Evolutionary conservation across 2,888 invertebrate species (phyloP).

Genomic region (Leptothorax acervorum): DNA sequence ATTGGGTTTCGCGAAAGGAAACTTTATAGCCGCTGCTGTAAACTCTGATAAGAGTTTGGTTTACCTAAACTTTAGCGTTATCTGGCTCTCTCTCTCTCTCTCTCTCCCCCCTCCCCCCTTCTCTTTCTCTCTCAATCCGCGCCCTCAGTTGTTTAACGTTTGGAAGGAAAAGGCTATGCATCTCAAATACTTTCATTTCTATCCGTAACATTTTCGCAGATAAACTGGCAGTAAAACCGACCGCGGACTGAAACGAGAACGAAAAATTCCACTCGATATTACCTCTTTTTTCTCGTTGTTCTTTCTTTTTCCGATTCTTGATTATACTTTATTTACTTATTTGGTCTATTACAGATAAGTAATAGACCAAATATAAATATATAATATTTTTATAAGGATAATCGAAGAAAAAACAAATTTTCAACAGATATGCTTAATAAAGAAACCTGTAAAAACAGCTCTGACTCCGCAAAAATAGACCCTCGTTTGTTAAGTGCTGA

Average conservation of each 20-base stretch:
- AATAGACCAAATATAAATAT: no score
- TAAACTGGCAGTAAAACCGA: slow-evolving; percentile 27
- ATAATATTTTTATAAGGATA: neutral
- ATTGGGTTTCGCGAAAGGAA: slow-evolving; percentile 18
- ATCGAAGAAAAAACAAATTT: neutral
- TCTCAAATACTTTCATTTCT: slow-evolving; percentile 19
- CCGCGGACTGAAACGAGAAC: neutral
- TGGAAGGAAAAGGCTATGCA: slow-evolving; percentile 18
- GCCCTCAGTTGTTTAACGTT: slow-evolving; percentile 27
- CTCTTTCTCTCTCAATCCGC: neutral
- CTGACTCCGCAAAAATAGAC: neutral
- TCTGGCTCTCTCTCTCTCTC: slow-evolving; percentile 9
- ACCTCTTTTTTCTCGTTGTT: neutral
- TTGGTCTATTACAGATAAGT: neutral
- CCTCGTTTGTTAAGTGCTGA: no score
- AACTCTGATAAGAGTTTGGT: slow-evolving; percentile 13
- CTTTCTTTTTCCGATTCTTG: neutral
- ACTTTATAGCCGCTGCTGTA: neutral
- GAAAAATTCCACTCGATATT: slow-evolving; percentile 6
- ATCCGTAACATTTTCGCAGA: slow-evolving; percentile 32
- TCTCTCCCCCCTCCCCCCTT: neutral
- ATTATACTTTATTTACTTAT: neutral
- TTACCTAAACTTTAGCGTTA: slow-evolving; percentile 38
- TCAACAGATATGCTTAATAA: neutral
- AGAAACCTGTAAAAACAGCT: neutral